Base-by-base conservation (phyloP, 2,888 invertebrate genomes). In the Emmelina monodactyla region DNA sequence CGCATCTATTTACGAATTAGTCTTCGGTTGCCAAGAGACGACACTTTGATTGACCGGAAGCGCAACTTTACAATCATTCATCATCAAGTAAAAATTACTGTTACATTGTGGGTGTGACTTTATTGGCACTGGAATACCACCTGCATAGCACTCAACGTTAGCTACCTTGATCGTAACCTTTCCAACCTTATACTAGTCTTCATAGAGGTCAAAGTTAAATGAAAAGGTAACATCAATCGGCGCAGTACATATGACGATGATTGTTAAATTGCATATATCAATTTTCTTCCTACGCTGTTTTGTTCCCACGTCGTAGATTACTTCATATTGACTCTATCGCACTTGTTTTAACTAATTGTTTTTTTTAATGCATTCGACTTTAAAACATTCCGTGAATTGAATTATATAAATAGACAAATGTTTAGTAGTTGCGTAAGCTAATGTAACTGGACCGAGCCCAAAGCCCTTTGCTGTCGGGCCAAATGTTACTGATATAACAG, bases 391-490 rank as follows among this genome's bases (percentile, higher is more conserved):
- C n/a, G n/a, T n/a, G n/a, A n/a, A n/a, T n/a, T n/a, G n/a, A n/a
- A n/a, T n/a, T n/a, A n/a, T n/a, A n/a, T n/a, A n/a, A n/a, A n/a
- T n/a, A n/a, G n/a, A n/a, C n/a, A n/a, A n/a, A n/a, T n/a, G n/a
- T n/a, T n/a, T n/a, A n/a, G n/a, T n/a, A n/a, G n/a, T n/a, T n/a
- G n/a, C n/a, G n/a, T n/a, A n/a, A n/a, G n/a, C n/a, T 44, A 50
- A 51, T 38, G 25, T 30, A 37, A 43, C 43, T 46, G 47, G 46
- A 49, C 40, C 44, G 41, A 41, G 47, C 51, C 50, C 56, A 51
- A 43, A 49, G 53, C 53, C 58, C 58, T 56, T 57, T 53, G 52
- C 56, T 55, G 35, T 16, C 43, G 45, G 47, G 53, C 55, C 55
- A 55, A 55, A 41, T 44, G 43, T 41, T n/a, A n/a, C n/a, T n/a